These are phyloP conservation scores for Rhineura floridana DNA, from an alignment of 2,113 vertebrate species.

Conservation along the genomic window DNA sequence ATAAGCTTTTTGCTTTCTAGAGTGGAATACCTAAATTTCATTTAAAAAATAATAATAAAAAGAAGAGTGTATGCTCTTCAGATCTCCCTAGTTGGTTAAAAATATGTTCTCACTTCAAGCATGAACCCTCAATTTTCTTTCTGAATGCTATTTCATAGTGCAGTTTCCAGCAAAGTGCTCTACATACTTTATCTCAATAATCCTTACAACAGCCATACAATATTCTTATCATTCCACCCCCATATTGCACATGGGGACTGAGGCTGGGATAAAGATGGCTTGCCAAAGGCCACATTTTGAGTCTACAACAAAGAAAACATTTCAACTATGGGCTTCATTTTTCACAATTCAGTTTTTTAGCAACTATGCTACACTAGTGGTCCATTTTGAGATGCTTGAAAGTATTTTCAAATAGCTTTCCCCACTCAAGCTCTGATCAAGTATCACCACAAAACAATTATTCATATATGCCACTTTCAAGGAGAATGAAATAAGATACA, in stretches of 20 bases:
- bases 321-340: neutral
- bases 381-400: slow-evolving; percentile 8
- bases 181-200: neutral
- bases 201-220: neutral
- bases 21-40: neutral
- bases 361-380: neutral
- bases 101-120: neutral
- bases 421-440: slow-evolving; percentile 23
- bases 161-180: neutral
- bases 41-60: neutral
- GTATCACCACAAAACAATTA: neutral
- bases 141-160: neutral
- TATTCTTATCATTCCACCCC: neutral
- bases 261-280: neutral
- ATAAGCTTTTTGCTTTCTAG: neutral
- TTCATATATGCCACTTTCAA: slow-evolving; percentile 21
- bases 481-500: neutral
- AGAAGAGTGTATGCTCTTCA: neutral
- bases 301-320: neutral
- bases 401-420: neutral
- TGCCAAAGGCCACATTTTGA: neutral
- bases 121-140: neutral
- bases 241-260: neutral
- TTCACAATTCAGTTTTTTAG: neutral
- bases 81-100: neutral